Percentiles rank a stretch among this genome's conserved stretches.
phyloP scores from a whole-genome alignment of 2,888 invertebrate species.

The Diabrotica balteata region DNA sequence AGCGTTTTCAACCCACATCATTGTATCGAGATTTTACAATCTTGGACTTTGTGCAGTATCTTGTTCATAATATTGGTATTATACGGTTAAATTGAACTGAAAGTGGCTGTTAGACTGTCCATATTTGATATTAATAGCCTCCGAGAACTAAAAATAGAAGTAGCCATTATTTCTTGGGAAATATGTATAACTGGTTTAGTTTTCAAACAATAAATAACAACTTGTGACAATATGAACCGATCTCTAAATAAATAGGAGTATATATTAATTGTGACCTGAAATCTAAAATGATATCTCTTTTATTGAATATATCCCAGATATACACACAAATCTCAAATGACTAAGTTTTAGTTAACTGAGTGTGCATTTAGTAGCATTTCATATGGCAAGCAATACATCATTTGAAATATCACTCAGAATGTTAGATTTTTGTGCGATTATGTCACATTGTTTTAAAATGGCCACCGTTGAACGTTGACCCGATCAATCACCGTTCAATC shows the following conservation, averaged over 20 bases:
- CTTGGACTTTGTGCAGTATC: background rate
- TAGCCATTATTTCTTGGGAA: conserved; percentile 5
- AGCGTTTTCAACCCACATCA: background rate
- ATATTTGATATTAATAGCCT: conserved; percentile 1
- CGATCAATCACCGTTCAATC: too few relatives aligned
- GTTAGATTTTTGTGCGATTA: too few relatives aligned
- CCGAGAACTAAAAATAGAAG: conserved; percentile 8
- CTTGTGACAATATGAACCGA: background rate
- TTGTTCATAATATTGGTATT: background rate
- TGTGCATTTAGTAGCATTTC: too few relatives aligned
- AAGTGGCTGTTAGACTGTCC: background rate
- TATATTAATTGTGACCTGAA: too few relatives aligned
- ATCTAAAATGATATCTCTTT: too few relatives aligned
- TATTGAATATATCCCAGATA: too few relatives aligned
- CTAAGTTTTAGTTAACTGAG: too few relatives aligned
- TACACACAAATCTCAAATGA: too few relatives aligned
- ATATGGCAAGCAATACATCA: too few relatives aligned
- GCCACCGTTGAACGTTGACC: too few relatives aligned
- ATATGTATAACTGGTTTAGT: background rate
- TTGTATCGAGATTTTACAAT: conserved; percentile 1
- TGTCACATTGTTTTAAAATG: too few relatives aligned
- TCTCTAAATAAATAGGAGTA: background rate
- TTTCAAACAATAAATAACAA: background rate
- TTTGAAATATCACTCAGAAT: too few relatives aligned
- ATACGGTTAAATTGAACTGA: background rate